Evolutionary conservation across 2,113 vertebrate genomes (phyloP).

Genomic region (Alectura lathami): DNA sequence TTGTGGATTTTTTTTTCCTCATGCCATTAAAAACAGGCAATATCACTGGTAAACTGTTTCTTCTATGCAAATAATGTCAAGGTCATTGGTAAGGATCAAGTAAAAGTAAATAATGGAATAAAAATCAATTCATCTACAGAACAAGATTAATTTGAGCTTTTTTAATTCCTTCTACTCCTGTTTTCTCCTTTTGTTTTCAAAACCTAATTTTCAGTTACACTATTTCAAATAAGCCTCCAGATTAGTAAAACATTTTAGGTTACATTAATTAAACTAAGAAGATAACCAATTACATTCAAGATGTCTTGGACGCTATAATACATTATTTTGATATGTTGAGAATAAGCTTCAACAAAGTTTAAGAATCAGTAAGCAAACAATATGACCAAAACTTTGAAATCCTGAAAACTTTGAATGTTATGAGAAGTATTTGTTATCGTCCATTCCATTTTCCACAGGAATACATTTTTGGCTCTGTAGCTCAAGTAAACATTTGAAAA

Average conservation of each 20-base stretch:
- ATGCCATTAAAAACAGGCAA: background rate
- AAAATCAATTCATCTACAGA: conserved; percentile 46
- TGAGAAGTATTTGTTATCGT: background rate
- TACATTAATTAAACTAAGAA: conserved; percentile 38
- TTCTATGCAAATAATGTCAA: conserved; percentile 11
- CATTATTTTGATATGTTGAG: background rate
- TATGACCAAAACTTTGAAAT: background rate
- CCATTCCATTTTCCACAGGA: background rate
- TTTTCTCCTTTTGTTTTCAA: conserved; percentile 32
- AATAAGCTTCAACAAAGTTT: background rate
- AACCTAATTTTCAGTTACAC: conserved; percentile 27
- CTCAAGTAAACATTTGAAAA: background rate
- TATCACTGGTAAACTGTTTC: background rate
- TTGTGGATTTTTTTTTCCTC: background rate
- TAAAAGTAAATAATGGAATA: conserved; percentile 21
- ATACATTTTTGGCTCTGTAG: background rate
- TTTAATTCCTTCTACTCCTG: conserved; percentile 26
- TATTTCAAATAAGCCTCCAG: conserved; percentile 40
- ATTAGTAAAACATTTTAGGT: conserved; percentile 24
- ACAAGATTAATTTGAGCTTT: conserved; percentile 36
- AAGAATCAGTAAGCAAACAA: background rate
- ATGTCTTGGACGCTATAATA: background rate
- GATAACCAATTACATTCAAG: conserved; percentile 5
- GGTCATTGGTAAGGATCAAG: conserved; percentile 16
- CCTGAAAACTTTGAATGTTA: background rate